Evolutionary conservation across 2,113 vertebrate species (phyloP).

Genomic region (Coregonus clupeaformis): DNA sequence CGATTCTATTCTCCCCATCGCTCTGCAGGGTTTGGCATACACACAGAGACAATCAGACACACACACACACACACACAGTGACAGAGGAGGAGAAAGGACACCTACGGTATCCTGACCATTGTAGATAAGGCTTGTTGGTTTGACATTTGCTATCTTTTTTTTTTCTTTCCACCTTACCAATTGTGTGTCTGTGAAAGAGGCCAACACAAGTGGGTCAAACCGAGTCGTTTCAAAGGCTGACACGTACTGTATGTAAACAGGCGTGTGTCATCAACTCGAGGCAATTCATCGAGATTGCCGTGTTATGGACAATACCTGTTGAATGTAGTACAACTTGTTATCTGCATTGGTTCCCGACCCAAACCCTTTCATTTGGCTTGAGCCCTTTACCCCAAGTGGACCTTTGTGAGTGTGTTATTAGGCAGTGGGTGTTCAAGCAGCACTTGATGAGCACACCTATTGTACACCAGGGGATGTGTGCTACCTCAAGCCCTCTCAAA

Average conservation of each 20-base stretch:
- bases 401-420: constrained; percentile 9
- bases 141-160: constrained; percentile 56
- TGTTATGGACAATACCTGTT: background rate
- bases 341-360: constrained; percentile 8
- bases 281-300: constrained; percentile 16
- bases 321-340: background rate
- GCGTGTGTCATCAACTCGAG: constrained; percentile 24
- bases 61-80: background rate
- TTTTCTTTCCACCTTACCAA: constrained; percentile 10
- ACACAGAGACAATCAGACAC: no score
- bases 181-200: constrained; percentile 42
- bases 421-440: constrained; percentile 24
- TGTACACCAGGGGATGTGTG: background rate
- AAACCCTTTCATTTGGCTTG: constrained; percentile 22
- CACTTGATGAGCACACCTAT: constrained; percentile 6
- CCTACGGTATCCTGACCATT: constrained; percentile 61
- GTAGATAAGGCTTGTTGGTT: constrained; percentile 65
- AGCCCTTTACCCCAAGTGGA: background rate
- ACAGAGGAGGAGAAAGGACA: constrained; percentile 49
- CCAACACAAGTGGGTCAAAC: constrained; percentile 23
- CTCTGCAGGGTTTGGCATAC: no score
- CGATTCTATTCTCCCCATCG: no score
- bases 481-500: constrained; percentile 14
- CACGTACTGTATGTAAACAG: background rate
- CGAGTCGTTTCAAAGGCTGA: constrained; percentile 4